A percentile compares a stretch with the other conserved stretches of the same genome.
These are phyloP conservation scores for Parnassius glacialis DNA, from an alignment of 2,888 invertebrate species.

Conservation along the genomic window DNA sequence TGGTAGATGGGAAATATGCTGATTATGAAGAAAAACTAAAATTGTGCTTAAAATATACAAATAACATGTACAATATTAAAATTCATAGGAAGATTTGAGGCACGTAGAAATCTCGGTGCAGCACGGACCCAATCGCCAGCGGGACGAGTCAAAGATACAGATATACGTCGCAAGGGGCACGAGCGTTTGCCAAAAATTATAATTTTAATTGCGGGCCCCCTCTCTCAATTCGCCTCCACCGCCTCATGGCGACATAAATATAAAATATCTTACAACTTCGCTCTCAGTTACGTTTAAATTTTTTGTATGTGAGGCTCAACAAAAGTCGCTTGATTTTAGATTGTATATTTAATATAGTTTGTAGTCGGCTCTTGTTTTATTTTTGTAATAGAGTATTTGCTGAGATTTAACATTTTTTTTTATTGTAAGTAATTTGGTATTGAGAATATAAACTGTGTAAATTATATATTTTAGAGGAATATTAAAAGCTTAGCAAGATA, in stretches of 20 bases:
- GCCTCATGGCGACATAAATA: constrained; percentile 47
- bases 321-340: constrained; percentile 8
- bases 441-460: too few species aligned
- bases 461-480: too few species aligned
- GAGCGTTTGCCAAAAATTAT: constrained; percentile 80
- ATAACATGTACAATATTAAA: too few species aligned
- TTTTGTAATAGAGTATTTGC: too few species aligned
- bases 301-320: constrained; percentile 10
- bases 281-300: constrained; percentile 6
- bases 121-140: constrained; percentile 43
- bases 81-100: neutral
- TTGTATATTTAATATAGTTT: constrained; percentile 8
- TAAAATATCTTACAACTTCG: constrained; percentile 29
- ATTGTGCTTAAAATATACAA: too few species aligned
- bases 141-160: constrained; percentile 76
- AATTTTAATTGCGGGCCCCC: constrained; percentile 73
- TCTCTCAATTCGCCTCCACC: constrained; percentile 49
- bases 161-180: constrained; percentile 63
- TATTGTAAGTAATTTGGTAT: too few species aligned
- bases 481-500: too few species aligned
- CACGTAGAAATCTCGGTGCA: constrained; percentile 38
- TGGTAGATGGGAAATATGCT: too few species aligned
- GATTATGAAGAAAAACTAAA: too few species aligned
- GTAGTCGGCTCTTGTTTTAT: neutral
- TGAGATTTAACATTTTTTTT: too few species aligned